Conservation (phyloP, 2,113 vertebrate species). For the Pelvicachromis taeniatus region DNA sequence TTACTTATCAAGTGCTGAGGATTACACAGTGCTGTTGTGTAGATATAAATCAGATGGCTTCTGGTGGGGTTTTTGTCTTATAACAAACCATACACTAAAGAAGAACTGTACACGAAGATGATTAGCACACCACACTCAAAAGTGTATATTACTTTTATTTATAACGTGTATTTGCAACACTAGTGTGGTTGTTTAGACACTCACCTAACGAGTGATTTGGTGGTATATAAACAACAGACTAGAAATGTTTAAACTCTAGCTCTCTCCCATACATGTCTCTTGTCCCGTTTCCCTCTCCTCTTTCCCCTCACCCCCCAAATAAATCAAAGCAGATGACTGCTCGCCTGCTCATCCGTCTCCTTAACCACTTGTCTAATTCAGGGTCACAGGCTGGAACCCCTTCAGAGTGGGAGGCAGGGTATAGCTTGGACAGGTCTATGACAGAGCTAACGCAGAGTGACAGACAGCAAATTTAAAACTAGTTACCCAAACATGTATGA, state of each 20-base stretch:
- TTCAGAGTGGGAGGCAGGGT: background rate
- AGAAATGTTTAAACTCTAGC: background rate
- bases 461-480: background rate
- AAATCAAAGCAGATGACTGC: background rate
- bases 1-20: background rate
- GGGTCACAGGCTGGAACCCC: background rate
- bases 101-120: background rate
- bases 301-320: background rate
- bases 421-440: background rate
- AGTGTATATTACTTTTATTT: background rate
- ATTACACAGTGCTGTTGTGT: background rate
- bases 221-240: background rate
- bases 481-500: background rate
- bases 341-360: background rate
- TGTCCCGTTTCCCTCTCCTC: background rate
- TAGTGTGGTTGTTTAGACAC: background rate
- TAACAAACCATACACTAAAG: background rate
- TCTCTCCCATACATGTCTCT: background rate
- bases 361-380: background rate
- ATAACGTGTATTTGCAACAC: background rate
- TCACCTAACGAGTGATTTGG: background rate
- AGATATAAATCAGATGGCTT: background rate
- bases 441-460: background rate
- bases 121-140: background rate
- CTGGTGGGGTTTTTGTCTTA: background rate